Evolutionary conservation across 1,140 invertebrate genomes (phyloP).

Genomic region (Brachionus koreanus): DNA sequence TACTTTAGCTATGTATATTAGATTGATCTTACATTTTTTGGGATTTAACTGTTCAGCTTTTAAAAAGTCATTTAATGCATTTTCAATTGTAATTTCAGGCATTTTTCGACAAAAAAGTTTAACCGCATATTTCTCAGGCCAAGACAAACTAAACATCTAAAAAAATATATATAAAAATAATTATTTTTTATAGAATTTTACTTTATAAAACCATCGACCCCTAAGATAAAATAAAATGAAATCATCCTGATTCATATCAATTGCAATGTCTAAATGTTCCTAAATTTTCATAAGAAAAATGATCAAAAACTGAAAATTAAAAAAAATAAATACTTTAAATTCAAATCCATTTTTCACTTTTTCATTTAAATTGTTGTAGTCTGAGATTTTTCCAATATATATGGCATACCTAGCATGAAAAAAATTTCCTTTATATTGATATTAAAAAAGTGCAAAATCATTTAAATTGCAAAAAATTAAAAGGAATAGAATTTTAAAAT

Average conservation of each 20-base stretch:
- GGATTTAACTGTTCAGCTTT: slow-evolving; percentile 5
- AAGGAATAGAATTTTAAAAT: too few species aligned
- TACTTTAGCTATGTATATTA: not conserved
- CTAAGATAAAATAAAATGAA: not conserved
- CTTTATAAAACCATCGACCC: slow-evolving; percentile 32
- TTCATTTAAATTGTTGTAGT: not conserved
- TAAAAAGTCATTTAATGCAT: slow-evolving; percentile 31
- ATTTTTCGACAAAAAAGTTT: not conserved
- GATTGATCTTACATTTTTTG: not conserved
- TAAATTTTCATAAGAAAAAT: not conserved
- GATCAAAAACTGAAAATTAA: not conserved
- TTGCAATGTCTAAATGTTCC: slow-evolving; percentile 30
- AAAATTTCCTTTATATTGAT: too few species aligned
- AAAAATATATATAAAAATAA: not conserved
- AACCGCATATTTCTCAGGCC: slow-evolving; percentile 19
- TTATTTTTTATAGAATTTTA: not conserved
- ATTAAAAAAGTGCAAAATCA: too few species aligned
- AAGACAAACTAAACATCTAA: slow-evolving; percentile 16
- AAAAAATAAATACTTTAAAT: slow-evolving; percentile 7
- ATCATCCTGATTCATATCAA: not conserved
- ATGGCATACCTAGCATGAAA: slow-evolving; percentile 31
- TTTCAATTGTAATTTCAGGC: slow-evolving; percentile 1
- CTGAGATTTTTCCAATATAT: not conserved
- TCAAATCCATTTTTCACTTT: slow-evolving; percentile 43
- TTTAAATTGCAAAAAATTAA: too few species aligned